Evolutionary conservation across 2,888 invertebrate genomes (phyloP).

Genomic region (Drosophila vallismaia): DNA sequence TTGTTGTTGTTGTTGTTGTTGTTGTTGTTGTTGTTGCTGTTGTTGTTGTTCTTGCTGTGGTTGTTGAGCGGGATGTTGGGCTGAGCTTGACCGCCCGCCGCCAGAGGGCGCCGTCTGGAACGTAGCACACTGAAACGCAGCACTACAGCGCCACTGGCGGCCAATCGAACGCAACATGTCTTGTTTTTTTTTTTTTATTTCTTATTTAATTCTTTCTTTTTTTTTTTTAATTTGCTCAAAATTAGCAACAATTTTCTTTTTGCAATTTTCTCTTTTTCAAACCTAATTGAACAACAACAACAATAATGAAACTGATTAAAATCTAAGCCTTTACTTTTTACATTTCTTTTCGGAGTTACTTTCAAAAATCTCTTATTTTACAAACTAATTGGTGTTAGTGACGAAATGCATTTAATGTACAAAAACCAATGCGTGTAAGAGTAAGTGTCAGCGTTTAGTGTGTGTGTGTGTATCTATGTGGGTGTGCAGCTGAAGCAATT

Average conservation of each 20-base stretch:
- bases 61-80: slow-evolving; percentile 68
- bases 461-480: slow-evolving; percentile 17
- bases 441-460: slow-evolving; percentile 13
- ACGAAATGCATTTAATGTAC: slow-evolving; percentile 51
- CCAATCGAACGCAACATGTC: slow-evolving; percentile 83
- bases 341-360: slow-evolving; percentile 6
- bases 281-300: slow-evolving; percentile 83
- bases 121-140: slow-evolving; percentile 70
- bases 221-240: slow-evolving; percentile 33
- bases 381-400: slow-evolving; percentile 52
- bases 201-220: slow-evolving; percentile 25
- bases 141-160: slow-evolving; percentile 75
- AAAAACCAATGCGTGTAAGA: slow-evolving; percentile 42
- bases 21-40: slow-evolving; percentile 46
- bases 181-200: slow-evolving; percentile 52
- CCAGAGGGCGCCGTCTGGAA: slow-evolving; percentile 61
- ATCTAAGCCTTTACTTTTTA: slow-evolving; percentile 39
- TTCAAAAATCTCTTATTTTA: slow-evolving; percentile 32
- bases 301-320: slow-evolving; percentile 82
- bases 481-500: slow-evolving; percentile 34
- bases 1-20: no score
- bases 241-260: slow-evolving; percentile 54
- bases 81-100: slow-evolving; percentile 52
- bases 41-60: slow-evolving; percentile 59
- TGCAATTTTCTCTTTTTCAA: slow-evolving; percentile 52